phyloP scores from a whole-genome alignment of 2,888 invertebrate species.

The Scaptomyza tumidula region DNA sequence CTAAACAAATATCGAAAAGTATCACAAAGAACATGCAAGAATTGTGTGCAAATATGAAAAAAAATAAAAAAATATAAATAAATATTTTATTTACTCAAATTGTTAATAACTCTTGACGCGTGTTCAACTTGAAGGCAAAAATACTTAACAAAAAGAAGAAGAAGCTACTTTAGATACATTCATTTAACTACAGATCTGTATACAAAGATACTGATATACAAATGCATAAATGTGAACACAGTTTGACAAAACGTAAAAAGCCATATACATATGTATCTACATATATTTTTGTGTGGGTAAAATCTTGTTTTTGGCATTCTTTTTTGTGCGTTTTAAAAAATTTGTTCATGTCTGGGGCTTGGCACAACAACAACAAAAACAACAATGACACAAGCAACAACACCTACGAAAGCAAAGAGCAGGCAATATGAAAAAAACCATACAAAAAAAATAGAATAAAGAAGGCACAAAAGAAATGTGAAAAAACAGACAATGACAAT shows the following conservation, averaged over 20 bases:
- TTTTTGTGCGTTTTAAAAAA: constrained; percentile 50
- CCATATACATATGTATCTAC: neutral
- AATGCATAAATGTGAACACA: constrained; percentile 15
- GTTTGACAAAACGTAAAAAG: constrained; percentile 37
- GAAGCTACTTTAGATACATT: constrained; percentile 6
- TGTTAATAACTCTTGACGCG: constrained; percentile 56
- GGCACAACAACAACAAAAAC: constrained; percentile 48
- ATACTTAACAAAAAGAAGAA: constrained; percentile 21
- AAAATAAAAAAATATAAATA: constrained; percentile 17
- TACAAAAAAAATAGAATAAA: constrained; percentile 11
- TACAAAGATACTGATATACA: constrained; percentile 10
- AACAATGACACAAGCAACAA: constrained; percentile 31
- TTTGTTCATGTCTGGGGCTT: constrained; percentile 60
- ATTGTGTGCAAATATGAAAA: constrained; percentile 35
- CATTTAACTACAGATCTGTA: constrained; percentile 9
- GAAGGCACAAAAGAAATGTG: constrained; percentile 34
- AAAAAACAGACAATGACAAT: constrained; percentile 33
- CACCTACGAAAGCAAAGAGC: constrained; percentile 34
- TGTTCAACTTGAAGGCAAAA: constrained; percentile 35
- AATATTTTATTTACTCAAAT: constrained; percentile 56
- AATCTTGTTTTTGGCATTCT: constrained; percentile 64
- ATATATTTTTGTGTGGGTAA: constrained; percentile 39
- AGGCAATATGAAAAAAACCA: constrained; percentile 13
- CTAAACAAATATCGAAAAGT: neutral
- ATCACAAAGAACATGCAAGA: neutral